Evolutionary conservation across 2,888 invertebrate species (phyloP).

Genomic region (Deilephila elpenor): DNA sequence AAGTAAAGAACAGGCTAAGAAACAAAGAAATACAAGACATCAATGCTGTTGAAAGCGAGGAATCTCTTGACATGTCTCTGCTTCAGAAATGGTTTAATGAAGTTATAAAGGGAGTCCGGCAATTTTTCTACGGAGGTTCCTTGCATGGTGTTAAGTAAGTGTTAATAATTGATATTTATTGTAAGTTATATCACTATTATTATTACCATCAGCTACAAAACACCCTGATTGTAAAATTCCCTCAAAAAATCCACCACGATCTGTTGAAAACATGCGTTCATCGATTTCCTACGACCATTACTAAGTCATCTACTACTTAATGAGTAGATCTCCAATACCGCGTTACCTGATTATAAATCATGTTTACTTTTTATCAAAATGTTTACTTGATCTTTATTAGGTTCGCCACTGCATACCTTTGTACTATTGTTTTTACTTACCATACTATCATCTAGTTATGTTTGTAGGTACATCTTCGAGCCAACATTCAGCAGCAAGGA

Average conservation of each 20-base stretch:
- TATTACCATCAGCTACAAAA: no score
- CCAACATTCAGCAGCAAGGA: conserved; percentile 71
- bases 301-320: no score
- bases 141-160: conserved; percentile 81
- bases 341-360: no score
- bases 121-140: conserved; percentile 76
- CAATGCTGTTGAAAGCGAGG: conserved; percentile 37
- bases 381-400: no score
- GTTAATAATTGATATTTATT: background rate
- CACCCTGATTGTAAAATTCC: no score
- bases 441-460: background rate
- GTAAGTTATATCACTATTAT: no score
- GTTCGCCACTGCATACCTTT: no score
- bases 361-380: no score
- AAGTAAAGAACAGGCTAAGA: conserved; percentile 36
- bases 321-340: no score
- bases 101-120: conserved; percentile 69
- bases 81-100: conserved; percentile 64
- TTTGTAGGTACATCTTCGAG: conserved; percentile 74
- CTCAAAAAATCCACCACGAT: no score
- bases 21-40: background rate
- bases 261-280: no score
- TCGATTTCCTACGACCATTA: no score
- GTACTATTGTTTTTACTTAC: background rate
- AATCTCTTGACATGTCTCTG: conserved; percentile 44